Base-by-base conservation (phyloP, 2,113 vertebrate species). In the Phylloscopus whistleri region DNA sequence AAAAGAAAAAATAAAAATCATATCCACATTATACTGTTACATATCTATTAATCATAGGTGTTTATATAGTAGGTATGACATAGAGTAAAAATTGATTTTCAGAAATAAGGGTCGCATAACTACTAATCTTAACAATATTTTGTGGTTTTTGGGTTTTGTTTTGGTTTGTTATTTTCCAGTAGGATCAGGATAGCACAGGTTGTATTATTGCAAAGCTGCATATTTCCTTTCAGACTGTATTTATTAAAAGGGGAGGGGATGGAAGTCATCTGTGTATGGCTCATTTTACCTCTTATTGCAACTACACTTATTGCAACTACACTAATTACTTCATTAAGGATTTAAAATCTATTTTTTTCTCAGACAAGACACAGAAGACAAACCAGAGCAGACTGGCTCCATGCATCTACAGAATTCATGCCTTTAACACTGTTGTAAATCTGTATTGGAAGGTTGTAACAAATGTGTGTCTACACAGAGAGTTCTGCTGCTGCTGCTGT, bases 171-270 rank as follows among this genome's bases (percentile, higher is more conserved):
- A 21, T 62, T 70, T 77, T 56, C 28, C 59, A 70, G 33, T 56
- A 84, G 62, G 41, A 55, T 66, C 87, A 90, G 59, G 77, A 87
- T 84, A 93, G 26, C 59, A 37, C 28, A 84, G 11, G 87, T 87
- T 58, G 7, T 81, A 63, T 79, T 35, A 22, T 39, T 74, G 33
- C 12, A 87, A 76, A 78, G 7, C 68, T 90, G 11, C 6, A 84
- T 60, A 51, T 70, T 92, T 73, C 35, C 39, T 56, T 87, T 75
- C 44, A 68, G 37, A 9, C 4, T 89, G 19, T 2, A 31, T 27
- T 63, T 53, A 8, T 55, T 86, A 35, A 41, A 80, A n/a, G 44
- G 11, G 6, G 15, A 48, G 52, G 26, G 31, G 21, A 48, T 35
- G 26, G 41, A 62, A 58, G 4, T 39, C 41, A 9, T 11, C 13